Evolutionary conservation across 2,797 vertebrate genomes (phyloP).

Genomic region (Philypnodon macrostomus): DNA sequence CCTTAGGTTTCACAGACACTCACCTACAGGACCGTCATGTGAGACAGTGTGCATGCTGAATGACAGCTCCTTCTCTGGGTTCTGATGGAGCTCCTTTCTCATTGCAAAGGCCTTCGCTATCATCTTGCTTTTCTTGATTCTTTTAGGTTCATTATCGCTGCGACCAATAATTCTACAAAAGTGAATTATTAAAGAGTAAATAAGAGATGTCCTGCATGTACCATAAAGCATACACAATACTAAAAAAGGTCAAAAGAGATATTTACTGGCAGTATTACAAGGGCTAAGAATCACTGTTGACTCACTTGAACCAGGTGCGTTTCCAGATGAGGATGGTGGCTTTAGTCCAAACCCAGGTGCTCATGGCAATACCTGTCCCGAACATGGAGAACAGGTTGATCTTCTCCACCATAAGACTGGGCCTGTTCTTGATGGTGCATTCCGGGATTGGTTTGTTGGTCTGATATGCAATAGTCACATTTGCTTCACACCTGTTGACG

Average conservation of each 20-base stretch:
- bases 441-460: constrained; percentile 94
- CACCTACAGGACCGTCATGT: constrained; percentile 94
- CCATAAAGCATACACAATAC: too few relatives aligned
- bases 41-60: constrained; percentile 98
- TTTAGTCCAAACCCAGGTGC: constrained; percentile 99
- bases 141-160: constrained; percentile 92
- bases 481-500: constrained; percentile 88
- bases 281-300: too few relatives aligned
- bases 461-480: constrained; percentile 93
- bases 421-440: constrained; percentile 96
- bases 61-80: constrained; percentile 91
- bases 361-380: constrained; percentile 96
- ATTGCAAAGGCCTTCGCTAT: constrained; percentile 97
- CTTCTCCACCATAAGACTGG: constrained; percentile 95
- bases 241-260: too few relatives aligned
- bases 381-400: constrained; percentile 99
- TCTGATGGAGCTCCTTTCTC: constrained; percentile 91
- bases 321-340: constrained; percentile 98
- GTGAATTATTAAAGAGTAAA: not conserved
- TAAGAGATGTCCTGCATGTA: too few relatives aligned
- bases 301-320: constrained; percentile 95
- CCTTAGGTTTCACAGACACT: too few relatives aligned
- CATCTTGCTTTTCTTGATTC: constrained; percentile 99
- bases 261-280: too few relatives aligned
- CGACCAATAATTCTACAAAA: constrained; percentile 87